A percentile compares a stretch with the other conserved stretches of the same genome.
Conservation (phyloP, 23 tunicate genomes). For the Trididemnum miniatum region DNA sequence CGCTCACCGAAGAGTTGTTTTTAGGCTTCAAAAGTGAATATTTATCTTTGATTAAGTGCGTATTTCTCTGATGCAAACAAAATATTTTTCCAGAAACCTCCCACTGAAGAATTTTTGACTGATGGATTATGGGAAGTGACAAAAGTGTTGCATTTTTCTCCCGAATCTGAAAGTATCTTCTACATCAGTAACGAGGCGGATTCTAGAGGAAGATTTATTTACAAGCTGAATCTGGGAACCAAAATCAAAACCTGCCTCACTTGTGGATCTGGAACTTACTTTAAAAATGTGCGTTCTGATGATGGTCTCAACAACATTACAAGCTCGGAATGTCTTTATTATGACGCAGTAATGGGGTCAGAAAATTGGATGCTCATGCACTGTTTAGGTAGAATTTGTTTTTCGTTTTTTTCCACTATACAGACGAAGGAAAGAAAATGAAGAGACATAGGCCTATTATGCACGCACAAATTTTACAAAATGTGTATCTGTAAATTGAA, state of each 20-base stretch:
- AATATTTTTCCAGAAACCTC: slow-evolving; percentile 66
- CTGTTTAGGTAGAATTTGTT: slow-evolving; percentile 47
- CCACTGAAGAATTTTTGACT: slow-evolving; percentile 39
- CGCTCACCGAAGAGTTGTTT: no score
- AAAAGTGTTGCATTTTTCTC: slow-evolving; percentile 64
- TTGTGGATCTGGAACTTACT: neutral
- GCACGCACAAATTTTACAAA: no score
- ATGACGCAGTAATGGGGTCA: slow-evolving; percentile 50
- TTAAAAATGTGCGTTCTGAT: neutral
- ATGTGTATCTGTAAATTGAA: no score
- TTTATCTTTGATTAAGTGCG: no score
- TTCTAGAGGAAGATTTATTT: slow-evolving; percentile 58
- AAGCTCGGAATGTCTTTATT: slow-evolving; percentile 30
- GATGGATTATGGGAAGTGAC: slow-evolving; percentile 78
- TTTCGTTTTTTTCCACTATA: neutral
- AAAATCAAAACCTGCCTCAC: slow-evolving; percentile 45
- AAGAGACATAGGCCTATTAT: no score
- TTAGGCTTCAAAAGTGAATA: no score
- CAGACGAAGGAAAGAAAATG: no score
- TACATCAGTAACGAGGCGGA: slow-evolving; percentile 75
- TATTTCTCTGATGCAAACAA: no score
- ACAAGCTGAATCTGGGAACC: slow-evolving; percentile 9
- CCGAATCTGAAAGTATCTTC: slow-evolving; percentile 18
- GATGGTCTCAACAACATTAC: neutral
- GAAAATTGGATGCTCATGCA: slow-evolving; percentile 53